Evolutionary conservation across 2,113 vertebrate species (phyloP).

Genomic region (Coturnix japonica): DNA sequence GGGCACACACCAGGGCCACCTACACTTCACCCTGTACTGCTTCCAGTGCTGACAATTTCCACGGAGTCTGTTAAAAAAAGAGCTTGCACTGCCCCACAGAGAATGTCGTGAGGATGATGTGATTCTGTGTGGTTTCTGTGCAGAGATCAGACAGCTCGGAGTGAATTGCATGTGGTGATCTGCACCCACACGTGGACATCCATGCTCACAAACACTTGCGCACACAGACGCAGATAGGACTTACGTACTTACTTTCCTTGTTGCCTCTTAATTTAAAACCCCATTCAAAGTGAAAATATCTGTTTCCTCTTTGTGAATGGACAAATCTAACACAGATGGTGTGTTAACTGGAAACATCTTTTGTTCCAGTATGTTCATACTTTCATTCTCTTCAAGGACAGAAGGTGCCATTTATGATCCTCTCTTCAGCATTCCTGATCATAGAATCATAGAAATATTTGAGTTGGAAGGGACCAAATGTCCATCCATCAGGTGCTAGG

Average conservation of each 20-base stretch:
- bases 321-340: constrained; percentile 62
- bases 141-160: not conserved
- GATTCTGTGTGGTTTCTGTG: not conserved
- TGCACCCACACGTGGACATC: not conserved
- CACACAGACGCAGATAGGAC: not conserved
- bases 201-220: rapidly evolving
- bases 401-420: constrained; percentile 1
- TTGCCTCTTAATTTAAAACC: not conserved
- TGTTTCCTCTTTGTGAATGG: constrained; percentile 70
- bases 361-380: not conserved
- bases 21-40: not conserved
- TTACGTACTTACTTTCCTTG: not conserved
- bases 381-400: not conserved
- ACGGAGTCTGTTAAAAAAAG: rapidly evolving
- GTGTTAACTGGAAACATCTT: constrained; percentile 63
- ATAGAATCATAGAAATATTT: too few relatives aligned
- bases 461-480: too few relatives aligned
- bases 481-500: too few relatives aligned
- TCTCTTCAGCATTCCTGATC: not conserved
- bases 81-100: not conserved
- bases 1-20: not conserved
- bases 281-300: constrained; percentile 28
- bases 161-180: rapidly evolving
- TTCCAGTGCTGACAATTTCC: not conserved
- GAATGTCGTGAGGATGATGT: rapidly evolving